Conservation (phyloP, 2,113 vertebrate species). For the Clupea harengus region DNA sequence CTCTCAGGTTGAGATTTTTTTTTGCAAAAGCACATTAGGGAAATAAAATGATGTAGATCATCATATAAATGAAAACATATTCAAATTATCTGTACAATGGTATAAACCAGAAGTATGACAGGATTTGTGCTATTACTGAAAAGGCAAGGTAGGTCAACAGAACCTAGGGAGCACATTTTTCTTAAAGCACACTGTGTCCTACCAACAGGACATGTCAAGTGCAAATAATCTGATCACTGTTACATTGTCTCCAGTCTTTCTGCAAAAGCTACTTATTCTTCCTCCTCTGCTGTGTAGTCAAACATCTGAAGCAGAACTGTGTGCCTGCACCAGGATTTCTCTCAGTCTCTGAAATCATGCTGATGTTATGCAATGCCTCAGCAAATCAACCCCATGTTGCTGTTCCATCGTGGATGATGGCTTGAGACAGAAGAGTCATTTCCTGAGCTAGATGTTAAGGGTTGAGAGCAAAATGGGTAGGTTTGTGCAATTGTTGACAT, state of each 20-base stretch:
- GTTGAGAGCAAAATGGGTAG: background rate
- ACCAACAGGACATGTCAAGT: background rate
- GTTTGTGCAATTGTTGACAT: background rate
- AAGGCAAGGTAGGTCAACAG: too few relatives aligned
- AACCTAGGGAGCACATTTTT: too few relatives aligned
- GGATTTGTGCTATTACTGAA: background rate
- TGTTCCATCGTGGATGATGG: background rate
- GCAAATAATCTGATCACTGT: background rate
- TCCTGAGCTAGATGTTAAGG: background rate
- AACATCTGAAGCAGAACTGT: background rate
- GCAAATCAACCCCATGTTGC: background rate
- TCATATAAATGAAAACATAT: background rate
- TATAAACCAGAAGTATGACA: background rate
- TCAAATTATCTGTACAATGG: background rate
- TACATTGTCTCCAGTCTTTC: background rate
- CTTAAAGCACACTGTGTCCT: background rate
- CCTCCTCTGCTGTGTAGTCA: background rate
- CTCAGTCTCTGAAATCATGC: background rate
- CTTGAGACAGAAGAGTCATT: background rate
- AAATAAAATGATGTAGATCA: background rate
- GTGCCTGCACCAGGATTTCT: background rate
- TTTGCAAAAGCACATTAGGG: too few relatives aligned
- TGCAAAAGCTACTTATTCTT: background rate
- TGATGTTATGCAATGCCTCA: background rate
- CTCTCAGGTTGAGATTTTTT: too few relatives aligned